These are phyloP conservation scores for Cistogaster globosa DNA, from an alignment of 2,888 invertebrate genomes.

Conservation along the genomic window DNA sequence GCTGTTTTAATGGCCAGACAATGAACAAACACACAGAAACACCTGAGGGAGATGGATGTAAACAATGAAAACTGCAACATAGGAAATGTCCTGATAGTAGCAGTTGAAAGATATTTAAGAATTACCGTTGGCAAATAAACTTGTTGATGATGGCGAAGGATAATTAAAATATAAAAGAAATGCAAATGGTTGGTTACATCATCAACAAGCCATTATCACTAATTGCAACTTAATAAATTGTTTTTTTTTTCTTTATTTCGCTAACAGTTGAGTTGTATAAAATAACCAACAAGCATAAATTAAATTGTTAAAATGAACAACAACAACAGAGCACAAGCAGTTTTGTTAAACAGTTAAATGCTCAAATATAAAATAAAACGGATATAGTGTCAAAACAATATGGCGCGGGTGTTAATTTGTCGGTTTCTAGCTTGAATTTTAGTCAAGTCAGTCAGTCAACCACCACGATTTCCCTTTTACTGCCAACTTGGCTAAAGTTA, in stretches of 20 bases:
- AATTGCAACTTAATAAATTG: conserved; percentile 70
- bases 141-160: conserved; percentile 53
- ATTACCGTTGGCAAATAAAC: conserved; percentile 53
- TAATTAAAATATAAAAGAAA: conserved; percentile 32
- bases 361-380: conserved; percentile 53
- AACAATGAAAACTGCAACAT: not conserved
- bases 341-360: conserved; percentile 48
- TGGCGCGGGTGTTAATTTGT: conserved; percentile 70
- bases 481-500: not conserved
- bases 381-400: conserved; percentile 72
- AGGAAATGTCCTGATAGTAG: conserved; percentile 32
- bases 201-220: conserved; percentile 66
- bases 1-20: conserved; percentile 63
- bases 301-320: conserved; percentile 30
- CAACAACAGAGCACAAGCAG: conserved; percentile 4
- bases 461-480: not conserved
- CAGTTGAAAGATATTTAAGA: not conserved
- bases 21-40: conserved; percentile 57
- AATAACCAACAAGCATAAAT: conserved; percentile 10
- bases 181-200: conserved; percentile 60
- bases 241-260: not conserved
- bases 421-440: conserved; percentile 42
- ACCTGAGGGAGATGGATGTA: conserved; percentile 60
- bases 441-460: not conserved
- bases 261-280: conserved; percentile 10